A percentile compares a stretch with the other conserved stretches of the same genome.
Conservation (phyloP, 1,140 invertebrate genomes). For the Myzus persicae region DNA sequence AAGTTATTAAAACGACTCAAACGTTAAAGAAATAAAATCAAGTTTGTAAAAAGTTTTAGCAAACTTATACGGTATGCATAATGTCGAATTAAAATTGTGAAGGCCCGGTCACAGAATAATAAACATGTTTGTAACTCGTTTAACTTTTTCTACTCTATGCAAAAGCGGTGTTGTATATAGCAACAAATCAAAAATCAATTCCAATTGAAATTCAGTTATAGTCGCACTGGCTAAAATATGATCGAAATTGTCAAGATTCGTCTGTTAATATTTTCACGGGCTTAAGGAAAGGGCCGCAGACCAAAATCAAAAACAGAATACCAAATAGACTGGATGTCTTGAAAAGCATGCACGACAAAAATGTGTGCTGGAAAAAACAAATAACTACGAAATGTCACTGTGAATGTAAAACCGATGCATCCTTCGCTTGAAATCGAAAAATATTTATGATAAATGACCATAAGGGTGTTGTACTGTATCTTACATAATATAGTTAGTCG, state of each 20-base stretch:
- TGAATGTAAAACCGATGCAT: not conserved
- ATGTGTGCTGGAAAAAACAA: not conserved
- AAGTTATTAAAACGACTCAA: not conserved
- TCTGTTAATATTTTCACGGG: not conserved
- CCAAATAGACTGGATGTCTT: not conserved
- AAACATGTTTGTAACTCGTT: not conserved
- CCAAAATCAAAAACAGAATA: not conserved
- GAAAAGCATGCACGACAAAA: not conserved
- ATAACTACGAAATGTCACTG: not conserved
- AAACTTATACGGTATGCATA: not conserved
- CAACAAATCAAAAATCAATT: not conserved
- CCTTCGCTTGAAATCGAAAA: not conserved
- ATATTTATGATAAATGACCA: not conserved
- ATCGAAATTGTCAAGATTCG: not conserved
- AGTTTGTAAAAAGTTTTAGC: not conserved
- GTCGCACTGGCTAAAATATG: not conserved
- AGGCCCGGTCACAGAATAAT: not conserved
- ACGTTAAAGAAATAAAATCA: not conserved
- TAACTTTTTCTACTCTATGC: not conserved
- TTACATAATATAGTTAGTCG: too few relatives aligned
- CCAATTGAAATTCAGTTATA: not conserved
- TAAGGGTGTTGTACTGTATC: not conserved
- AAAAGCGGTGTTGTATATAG: not conserved
- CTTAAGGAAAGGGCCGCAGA: not conserved
- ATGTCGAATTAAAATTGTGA: not conserved